Evolutionary conservation across 2,888 invertebrate genomes (phyloP), one percentile per base, ranked within the genome.

Genomic region (Athalia cordata): DNA sequence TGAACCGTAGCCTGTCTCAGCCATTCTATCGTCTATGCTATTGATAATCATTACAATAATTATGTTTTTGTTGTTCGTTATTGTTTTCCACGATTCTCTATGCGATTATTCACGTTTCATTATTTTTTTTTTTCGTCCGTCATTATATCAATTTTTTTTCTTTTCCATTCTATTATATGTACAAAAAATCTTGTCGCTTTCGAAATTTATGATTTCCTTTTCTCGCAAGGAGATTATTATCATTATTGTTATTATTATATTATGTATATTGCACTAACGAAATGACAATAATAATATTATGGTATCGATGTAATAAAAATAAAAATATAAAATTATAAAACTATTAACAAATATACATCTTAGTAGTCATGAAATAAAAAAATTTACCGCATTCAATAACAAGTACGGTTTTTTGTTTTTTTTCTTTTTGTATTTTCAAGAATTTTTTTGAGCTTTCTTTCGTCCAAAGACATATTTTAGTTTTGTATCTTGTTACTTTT

Each of bases 291-390:
- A 77, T 66, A 57, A 50, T 72, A 76, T 77, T 50, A 49, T 49
- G 45, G 55, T 50, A 49, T 67, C 5, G 8, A 67, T 29, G 59
- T 79, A 84, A 84, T 82, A 79, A 82, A 82, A 86, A 74, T 64
- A 75, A 78, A 64, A 78, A 84, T 81, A 80, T 81, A 84, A 87
- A 87, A 85, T 85, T 84, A 88, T 85, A 86, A 89, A 88, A 85
- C 84, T 89, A 89, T 89, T 84, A 89, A 89, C 89, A 89, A 89
- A 87, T 89, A 83, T 90, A 89, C 88, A 89, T 80, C 79, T 82
- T 80, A 64, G n/a, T 50, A 75, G 75, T 75, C 75, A 9, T 29
- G 50, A n/a, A 64, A 64, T 64, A 64, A 75, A 50, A 62, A 62
- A 72, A 59, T 13, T 49, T 8, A 15, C 61, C 11, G 11, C 29